Conservation (phyloP, 2,888 invertebrate genomes). For the Hoplodrina ambigua region DNA sequence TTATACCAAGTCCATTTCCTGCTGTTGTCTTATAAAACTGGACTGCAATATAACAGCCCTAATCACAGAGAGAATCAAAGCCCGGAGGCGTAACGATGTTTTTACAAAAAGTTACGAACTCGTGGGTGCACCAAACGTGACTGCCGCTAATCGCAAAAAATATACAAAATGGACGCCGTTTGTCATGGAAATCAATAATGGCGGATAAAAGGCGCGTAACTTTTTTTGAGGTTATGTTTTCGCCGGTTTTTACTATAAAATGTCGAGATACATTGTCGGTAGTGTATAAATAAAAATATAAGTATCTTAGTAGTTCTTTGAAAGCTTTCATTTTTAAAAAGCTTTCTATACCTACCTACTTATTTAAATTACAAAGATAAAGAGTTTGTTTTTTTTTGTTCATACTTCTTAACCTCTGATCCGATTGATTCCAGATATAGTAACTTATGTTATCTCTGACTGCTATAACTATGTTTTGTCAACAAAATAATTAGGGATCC, state of each 20-base stretch:
- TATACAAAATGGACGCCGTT: slow-evolving; percentile 46
- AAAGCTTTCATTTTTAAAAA: slow-evolving; percentile 5
- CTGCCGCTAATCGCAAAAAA: slow-evolving; percentile 54
- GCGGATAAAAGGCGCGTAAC: slow-evolving; percentile 42
- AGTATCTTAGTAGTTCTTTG: neutral
- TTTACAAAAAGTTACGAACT: slow-evolving; percentile 54
- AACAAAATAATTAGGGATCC: too few relatives aligned
- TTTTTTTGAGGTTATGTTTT: slow-evolving; percentile 44
- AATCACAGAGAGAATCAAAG: slow-evolving; percentile 48
- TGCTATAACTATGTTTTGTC: too few relatives aligned
- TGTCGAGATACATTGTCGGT: neutral
- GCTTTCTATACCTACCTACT: too few relatives aligned
- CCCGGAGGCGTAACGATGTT: slow-evolving; percentile 49
- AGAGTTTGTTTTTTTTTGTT: too few relatives aligned
- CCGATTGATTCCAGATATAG: too few relatives aligned
- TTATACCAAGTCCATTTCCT: neutral
- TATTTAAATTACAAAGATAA: too few relatives aligned
- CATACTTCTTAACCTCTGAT: too few relatives aligned
- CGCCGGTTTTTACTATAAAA: slow-evolving; percentile 16
- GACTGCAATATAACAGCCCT: slow-evolving; percentile 34
- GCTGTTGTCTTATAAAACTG: slow-evolving; percentile 15
- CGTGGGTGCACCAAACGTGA: slow-evolving; percentile 63
- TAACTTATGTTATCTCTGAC: too few relatives aligned
- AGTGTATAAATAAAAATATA: neutral
- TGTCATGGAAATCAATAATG: slow-evolving; percentile 58